Percentiles rank a stretch among this genome's conserved stretches.
phyloP scores from a whole-genome alignment of 2,113 vertebrate species.

The Chiloscyllium plagiosum region DNA sequence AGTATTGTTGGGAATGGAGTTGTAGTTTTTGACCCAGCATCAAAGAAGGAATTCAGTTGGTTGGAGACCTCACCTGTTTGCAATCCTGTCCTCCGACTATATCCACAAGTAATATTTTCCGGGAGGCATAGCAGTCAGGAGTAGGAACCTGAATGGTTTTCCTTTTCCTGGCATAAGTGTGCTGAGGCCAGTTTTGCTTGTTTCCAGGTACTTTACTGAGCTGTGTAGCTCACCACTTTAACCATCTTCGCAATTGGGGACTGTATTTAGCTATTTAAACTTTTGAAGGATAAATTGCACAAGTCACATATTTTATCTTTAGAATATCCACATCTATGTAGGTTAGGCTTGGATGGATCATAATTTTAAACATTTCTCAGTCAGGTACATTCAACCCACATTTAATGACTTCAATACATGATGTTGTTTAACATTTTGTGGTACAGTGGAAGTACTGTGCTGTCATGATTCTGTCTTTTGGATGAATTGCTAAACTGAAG shows the following conservation, averaged over 20 bases:
- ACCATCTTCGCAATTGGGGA: not conserved
- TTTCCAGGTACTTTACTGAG: not conserved
- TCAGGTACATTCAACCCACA: not conserved
- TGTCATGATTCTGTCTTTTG: not conserved
- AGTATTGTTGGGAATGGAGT: not conserved
- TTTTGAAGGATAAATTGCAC: not conserved
- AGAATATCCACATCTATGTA: not conserved
- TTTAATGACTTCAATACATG: not conserved
- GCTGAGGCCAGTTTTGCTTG: not conserved
- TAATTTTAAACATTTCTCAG: not conserved
- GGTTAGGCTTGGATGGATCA: not conserved
- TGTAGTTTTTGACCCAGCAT: not conserved
- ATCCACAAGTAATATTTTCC: not conserved
- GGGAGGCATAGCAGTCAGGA: not conserved
- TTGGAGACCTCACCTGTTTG: not conserved
- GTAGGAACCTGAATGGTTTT: not conserved
- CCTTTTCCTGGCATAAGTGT: not conserved
- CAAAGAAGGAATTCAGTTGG: not conserved
- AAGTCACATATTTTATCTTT: not conserved
- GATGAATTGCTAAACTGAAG: too few species aligned
- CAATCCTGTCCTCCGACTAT: not conserved
- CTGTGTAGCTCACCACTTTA: not conserved
- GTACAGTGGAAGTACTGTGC: not conserved
- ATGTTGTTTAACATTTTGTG: not conserved
- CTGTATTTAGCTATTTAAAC: not conserved